phyloP scores from a whole-genome alignment of 2,113 vertebrate genomes.

The Macrotus californicus region DNA sequence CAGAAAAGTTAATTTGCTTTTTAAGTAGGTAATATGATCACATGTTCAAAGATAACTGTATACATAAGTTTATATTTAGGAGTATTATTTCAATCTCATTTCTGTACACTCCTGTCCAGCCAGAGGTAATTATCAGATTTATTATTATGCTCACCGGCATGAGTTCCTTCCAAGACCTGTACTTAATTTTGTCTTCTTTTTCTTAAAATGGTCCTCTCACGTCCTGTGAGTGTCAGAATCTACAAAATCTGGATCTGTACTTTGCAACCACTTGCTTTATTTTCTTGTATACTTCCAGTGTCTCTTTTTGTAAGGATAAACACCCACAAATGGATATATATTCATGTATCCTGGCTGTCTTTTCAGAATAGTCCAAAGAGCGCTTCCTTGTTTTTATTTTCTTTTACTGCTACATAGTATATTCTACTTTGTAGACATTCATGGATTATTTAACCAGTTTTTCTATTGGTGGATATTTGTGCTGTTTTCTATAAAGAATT shows the following conservation, averaged over 20 bases:
- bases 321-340: background rate
- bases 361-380: background rate
- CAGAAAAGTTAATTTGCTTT: slow-evolving; percentile 6
- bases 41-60: background rate
- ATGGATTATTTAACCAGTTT: background rate
- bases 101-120: background rate
- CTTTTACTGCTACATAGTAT: background rate
- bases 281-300: background rate
- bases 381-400: background rate
- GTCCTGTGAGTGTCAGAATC: background rate
- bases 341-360: background rate
- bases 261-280: background rate
- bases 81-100: background rate
- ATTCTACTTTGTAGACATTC: background rate
- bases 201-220: background rate
- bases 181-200: background rate
- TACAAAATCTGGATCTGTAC: background rate
- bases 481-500: slow-evolving; percentile 2
- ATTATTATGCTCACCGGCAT: background rate
- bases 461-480: background rate
- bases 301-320: slow-evolving; percentile 8
- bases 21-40: background rate
- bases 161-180: background rate
- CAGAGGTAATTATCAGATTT: background rate
- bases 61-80: background rate